phyloP scores from a whole-genome alignment of 2,797 vertebrate species.

The Naso thynnoides region DNA sequence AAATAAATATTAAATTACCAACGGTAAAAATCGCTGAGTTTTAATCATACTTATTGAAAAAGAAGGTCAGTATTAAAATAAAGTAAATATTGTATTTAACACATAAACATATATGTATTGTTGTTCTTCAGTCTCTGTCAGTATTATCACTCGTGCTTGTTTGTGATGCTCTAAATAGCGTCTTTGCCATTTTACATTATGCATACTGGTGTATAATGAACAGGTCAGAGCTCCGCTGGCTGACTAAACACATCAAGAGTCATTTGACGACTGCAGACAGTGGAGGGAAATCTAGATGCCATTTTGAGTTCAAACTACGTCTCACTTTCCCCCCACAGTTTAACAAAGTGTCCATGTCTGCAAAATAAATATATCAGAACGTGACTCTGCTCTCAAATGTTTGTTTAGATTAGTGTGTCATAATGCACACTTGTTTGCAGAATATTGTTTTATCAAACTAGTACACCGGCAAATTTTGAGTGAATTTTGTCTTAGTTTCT shows the following conservation, averaged over 20 bases:
- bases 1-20: background rate
- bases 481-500: background rate
- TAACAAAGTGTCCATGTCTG: conserved; percentile 14
- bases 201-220: conserved; percentile 58
- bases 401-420: background rate
- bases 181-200: conserved; percentile 60
- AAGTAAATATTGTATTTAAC: background rate
- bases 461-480: background rate
- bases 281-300: conserved; percentile 24
- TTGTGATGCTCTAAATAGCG: conserved; percentile 57
- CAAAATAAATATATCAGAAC: background rate
- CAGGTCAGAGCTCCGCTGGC: conserved; percentile 54
- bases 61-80: too few relatives aligned
- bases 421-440: background rate
- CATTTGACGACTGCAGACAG: conserved; percentile 47
- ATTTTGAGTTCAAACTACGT: conserved; percentile 41
- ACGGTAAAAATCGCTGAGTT: background rate
- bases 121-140: background rate
- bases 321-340: conserved; percentile 4
- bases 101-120: background rate
- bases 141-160: conserved; percentile 12
- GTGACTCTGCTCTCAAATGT: background rate
- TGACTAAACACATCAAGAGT: conserved; percentile 57
- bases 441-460: background rate
- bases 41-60: background rate